Conservation (phyloP, 2,113 vertebrate species). For the Gavia stellata region DNA sequence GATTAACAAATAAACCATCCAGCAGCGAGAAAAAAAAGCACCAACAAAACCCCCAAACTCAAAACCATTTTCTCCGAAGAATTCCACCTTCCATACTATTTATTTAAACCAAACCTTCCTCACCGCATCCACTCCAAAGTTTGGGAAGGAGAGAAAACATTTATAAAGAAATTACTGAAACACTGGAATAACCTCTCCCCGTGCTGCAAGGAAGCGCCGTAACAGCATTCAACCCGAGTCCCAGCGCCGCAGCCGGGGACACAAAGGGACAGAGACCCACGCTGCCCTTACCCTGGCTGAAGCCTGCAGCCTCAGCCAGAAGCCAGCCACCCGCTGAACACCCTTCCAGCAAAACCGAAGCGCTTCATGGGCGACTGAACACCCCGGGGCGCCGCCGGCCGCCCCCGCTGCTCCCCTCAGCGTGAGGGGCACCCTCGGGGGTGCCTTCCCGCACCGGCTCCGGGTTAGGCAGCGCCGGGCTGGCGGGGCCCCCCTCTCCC, state of each 20-base stretch:
- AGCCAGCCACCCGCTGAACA: not conserved
- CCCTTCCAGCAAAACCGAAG: not conserved
- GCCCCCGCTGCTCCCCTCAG: not conserved
- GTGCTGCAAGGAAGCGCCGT: not conserved
- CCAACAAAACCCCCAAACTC: not conserved
- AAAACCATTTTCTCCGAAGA: accelerated
- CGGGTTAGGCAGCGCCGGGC: not conserved
- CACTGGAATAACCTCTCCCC: not conserved
- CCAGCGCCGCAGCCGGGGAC: not conserved
- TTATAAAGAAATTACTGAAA: not conserved
- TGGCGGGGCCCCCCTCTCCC: not conserved
- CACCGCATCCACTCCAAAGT: not conserved
- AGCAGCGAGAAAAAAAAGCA: not conserved
- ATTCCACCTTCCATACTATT: not conserved
- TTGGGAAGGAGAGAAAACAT: accelerated
- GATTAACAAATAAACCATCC: not conserved
- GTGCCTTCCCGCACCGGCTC: not conserved
- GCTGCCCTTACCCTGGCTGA: not conserved
- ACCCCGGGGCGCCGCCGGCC: not conserved
- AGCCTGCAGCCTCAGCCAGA: not conserved
- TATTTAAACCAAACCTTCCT: not conserved
- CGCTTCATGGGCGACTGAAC: not conserved
- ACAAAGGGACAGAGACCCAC: not conserved
- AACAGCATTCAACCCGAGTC: accelerated
- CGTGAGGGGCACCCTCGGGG: no score